Evolutionary conservation across 2,888 invertebrate genomes (phyloP).

Genomic region (Craniophora ligustri): DNA sequence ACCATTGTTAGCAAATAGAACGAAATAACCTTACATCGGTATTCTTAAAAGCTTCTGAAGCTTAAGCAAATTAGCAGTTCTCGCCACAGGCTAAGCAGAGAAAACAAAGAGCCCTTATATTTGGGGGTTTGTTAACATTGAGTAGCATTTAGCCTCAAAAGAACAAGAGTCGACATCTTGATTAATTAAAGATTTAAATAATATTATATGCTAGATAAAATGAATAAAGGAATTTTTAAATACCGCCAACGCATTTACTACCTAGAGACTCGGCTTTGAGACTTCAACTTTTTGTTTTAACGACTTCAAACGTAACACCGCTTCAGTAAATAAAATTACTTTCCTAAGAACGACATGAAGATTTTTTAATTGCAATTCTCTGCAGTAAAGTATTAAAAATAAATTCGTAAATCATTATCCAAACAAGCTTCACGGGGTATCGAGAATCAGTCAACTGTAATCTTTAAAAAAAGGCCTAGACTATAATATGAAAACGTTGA

Average conservation of each 20-base stretch:
- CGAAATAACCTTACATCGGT: no score
- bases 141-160: no score
- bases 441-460: conserved; percentile 56
- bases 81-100: no score
- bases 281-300: conserved; percentile 24
- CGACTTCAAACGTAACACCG: conserved; percentile 23
- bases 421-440: conserved; percentile 46
- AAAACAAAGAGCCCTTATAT: no score
- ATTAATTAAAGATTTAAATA: no score
- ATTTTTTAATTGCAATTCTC: conserved; percentile 40
- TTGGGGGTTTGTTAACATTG: no score
- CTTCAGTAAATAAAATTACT: conserved; percentile 30
- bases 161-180: no score
- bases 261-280: conserved; percentile 9
- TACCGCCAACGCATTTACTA: conserved; percentile 15
- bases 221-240: not conserved
- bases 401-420: conserved; percentile 50
- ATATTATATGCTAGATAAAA: no score
- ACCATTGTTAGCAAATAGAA: no score
- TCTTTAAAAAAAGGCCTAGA: conserved; percentile 50
- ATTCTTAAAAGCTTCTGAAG: no score
- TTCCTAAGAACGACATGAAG: conserved; percentile 19
- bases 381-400: conserved; percentile 28
- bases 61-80: no score
- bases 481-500: conserved; percentile 47